phyloP scores from a whole-genome alignment of 2,888 invertebrate species.

The Xanthia icteritia region DNA sequence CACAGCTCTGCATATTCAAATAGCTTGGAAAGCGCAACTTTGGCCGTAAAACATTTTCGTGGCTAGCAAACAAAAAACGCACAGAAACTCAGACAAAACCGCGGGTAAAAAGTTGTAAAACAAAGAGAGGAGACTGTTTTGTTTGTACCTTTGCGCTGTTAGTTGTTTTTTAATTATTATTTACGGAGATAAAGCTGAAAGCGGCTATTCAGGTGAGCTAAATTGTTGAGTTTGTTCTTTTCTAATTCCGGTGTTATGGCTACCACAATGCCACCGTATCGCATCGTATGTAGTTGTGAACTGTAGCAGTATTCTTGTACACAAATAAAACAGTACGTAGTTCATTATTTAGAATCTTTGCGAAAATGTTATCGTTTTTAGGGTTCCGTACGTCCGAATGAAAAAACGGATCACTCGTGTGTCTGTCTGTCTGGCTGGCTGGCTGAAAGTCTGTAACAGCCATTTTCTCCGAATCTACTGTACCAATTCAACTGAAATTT shows the following conservation, averaged over 20 bases:
- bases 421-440: too few relatives aligned
- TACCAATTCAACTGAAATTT: too few relatives aligned
- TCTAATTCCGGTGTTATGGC: constrained; percentile 1
- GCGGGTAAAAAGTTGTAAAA: constrained; percentile 74
- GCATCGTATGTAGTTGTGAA: neutral
- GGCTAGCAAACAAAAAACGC: constrained; percentile 62
- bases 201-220: constrained; percentile 46
- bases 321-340: neutral
- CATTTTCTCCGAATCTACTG: too few relatives aligned
- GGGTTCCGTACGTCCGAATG: too few relatives aligned
- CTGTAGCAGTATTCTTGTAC: too few relatives aligned
- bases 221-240: constrained; percentile 15
- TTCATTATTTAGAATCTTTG: too few relatives aligned
- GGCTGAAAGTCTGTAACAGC: too few relatives aligned
- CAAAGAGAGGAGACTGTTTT: constrained; percentile 73
- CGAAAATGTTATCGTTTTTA: too few relatives aligned
- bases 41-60: constrained; percentile 75
- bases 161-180: constrained; percentile 54
- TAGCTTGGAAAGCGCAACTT: constrained; percentile 71
- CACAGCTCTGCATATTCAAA: constrained; percentile 63
- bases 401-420: too few relatives aligned
- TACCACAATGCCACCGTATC: neutral
- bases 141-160: constrained; percentile 59
- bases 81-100: constrained; percentile 71
- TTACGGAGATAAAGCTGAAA: constrained; percentile 45